Percentiles rank a stretch among this genome's conserved stretches.
These are phyloP conservation scores for Drosophila tripunctata DNA, from an alignment of 2,888 invertebrate genomes.

Conservation along the genomic window DNA sequence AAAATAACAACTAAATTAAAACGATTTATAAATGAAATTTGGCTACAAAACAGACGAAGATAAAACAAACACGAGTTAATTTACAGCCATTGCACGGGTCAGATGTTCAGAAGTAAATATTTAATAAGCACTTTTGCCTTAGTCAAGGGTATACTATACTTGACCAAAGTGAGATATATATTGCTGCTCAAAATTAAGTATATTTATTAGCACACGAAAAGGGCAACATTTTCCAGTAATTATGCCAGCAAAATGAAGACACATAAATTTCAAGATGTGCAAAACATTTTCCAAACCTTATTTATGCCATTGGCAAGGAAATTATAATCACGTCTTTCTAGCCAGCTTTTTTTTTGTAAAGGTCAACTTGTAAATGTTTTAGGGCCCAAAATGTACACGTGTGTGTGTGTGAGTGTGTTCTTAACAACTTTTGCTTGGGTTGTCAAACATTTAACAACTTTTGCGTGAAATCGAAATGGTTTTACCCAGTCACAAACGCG, in stretches of 20 bases:
- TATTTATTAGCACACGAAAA: slow-evolving; percentile 31
- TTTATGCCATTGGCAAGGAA: not conserved
- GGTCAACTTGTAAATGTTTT: slow-evolving; percentile 60
- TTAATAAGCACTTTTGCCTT: slow-evolving; percentile 48
- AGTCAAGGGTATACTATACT: slow-evolving; percentile 41
- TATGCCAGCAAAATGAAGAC: not conserved
- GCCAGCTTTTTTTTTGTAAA: slow-evolving; percentile 30
- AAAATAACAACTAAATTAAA: slow-evolving; percentile 61
- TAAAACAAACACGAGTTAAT: not conserved
- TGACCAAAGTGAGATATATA: slow-evolving; percentile 20
- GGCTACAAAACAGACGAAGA: not conserved
- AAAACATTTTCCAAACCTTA: not conserved
- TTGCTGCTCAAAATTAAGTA: slow-evolving; percentile 17
- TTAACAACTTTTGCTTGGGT: slow-evolving; percentile 11
- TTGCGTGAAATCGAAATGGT: slow-evolving; percentile 14
- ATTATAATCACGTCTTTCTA: not conserved
- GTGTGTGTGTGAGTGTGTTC: too few species aligned
- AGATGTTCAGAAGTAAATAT: slow-evolving; percentile 65
- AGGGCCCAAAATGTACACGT: not conserved
- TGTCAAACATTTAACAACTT: slow-evolving; percentile 43
- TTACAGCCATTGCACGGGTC: slow-evolving; percentile 11
- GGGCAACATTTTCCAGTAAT: slow-evolving; percentile 5
- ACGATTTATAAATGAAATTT: slow-evolving; percentile 15
- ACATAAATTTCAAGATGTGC: not conserved
- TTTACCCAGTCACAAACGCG: slow-evolving; percentile 41